Evolutionary conservation across 1,140 invertebrate genomes (phyloP), one percentile per base, ranked within the genome.

Genomic region (Cotesia vestalis): DNA sequence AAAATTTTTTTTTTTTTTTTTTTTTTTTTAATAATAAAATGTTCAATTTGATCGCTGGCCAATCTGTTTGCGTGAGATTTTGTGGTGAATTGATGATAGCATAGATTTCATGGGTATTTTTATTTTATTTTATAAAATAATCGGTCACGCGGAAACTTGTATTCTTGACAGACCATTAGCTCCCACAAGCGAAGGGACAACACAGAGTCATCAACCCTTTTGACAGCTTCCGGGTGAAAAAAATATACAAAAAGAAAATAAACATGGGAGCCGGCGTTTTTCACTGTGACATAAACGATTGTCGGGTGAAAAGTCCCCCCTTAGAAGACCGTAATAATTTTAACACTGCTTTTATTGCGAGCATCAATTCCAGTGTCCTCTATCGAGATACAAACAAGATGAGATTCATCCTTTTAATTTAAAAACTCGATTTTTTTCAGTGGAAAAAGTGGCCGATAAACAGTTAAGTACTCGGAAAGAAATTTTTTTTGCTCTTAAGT

Each of bases 101-200:
- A 27, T 27, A 38, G 60, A 38, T 62, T 38, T 62, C 36, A n/a
- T 62, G 34, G 27, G 27, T 27, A 27, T 20, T 57, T 5, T 57
- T 57, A 57, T 57, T 57, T 57, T 57, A 6, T 57, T 57, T 57
- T 6, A 38, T 6, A 38, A 62, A 11, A 62, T 38, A 62, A 62
- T 62, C 60, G 36, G 6, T 62, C 60, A 36, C 60, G 36, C 27
- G 60, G 27, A 62, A 38, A 35, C 36, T 38, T 35, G 60, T 52
- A 59, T 68, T 40, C 17, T 36, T 72, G 70, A 75, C 73, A 69
- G 60, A 61, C 70, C 73, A 75, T 75, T 72, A 72, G 68, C 71
- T 40, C 51, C 38, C 20, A n/a, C 38, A 2, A 46, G 66, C 64
- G 66, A 62, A 59, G 20, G 57, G 53, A 20, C 12, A 59, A 59